phyloP scores from a whole-genome alignment of 2,797 vertebrate genomes.

The Phalloptychus januarius region DNA sequence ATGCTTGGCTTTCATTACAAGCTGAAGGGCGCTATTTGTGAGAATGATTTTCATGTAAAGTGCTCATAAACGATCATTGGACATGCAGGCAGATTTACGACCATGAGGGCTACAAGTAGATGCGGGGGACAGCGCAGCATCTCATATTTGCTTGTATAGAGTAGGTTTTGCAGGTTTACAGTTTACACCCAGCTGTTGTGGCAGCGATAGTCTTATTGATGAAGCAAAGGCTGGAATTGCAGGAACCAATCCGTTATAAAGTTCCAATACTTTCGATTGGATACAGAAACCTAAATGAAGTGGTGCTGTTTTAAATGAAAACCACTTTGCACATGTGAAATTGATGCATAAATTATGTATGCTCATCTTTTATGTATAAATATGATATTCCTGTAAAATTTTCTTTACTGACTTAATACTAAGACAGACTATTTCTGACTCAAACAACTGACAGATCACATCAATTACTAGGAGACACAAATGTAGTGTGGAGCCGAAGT shows the following conservation, averaged over 20 bases:
- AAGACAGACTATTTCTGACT: neutral
- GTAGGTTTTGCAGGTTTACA: conserved; percentile 43
- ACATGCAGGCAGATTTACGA: conserved; percentile 73
- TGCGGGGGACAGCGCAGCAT: conserved; percentile 55
- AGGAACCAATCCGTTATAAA: conserved; percentile 6
- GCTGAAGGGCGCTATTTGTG: conserved; percentile 77
- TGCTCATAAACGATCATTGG: conserved; percentile 72
- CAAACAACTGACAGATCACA: neutral
- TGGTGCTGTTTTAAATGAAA: conserved; percentile 45
- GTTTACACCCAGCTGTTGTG: conserved; percentile 36
- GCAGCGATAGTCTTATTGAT: conserved; percentile 35
- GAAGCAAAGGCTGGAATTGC: conserved; percentile 22
- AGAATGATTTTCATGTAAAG: conserved; percentile 76
- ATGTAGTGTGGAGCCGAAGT: neutral
- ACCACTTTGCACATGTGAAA: conserved; percentile 38
- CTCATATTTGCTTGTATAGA: conserved; percentile 45
- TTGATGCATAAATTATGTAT: conserved; percentile 32
- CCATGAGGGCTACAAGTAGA: conserved; percentile 65
- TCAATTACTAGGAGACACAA: neutral
- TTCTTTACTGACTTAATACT: neutral
- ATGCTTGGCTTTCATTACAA: conserved; percentile 67
- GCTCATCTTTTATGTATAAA: conserved; percentile 1
- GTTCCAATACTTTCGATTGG: conserved; percentile 20
- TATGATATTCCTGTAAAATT: neutral
- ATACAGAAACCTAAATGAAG: conserved; percentile 19